Percentiles rank a stretch among this genome's conserved stretches.
Evolutionary conservation across 2,888 invertebrate genomes (phyloP).

Genomic region (Cacoxenus indagator): DNA sequence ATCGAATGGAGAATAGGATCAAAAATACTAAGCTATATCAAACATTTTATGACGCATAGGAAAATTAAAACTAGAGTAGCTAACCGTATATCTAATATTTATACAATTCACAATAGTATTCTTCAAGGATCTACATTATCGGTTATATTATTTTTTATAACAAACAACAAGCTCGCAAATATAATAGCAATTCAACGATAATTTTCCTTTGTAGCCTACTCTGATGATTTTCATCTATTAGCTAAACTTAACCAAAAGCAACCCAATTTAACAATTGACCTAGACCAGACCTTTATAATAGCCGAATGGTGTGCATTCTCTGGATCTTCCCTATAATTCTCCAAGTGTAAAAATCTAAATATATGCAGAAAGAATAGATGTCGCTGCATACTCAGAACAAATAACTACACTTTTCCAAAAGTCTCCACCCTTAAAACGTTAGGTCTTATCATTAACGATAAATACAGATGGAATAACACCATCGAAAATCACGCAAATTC

Average conservation of each 20-base stretch:
- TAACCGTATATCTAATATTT: background rate
- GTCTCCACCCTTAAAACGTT: background rate
- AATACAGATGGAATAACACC: too few relatives aligned
- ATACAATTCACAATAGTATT: background rate
- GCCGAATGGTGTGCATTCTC: background rate
- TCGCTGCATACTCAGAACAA: background rate
- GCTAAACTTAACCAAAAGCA: background rate
- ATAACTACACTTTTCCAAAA: background rate
- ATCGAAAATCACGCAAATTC: too few relatives aligned
- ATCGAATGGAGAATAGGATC: background rate
- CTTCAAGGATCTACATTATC: slow-evolving; percentile 11
- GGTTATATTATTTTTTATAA: slow-evolving; percentile 6
- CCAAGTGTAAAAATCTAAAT: too few relatives aligned
- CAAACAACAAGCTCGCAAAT: background rate
- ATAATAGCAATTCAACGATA: too few relatives aligned
- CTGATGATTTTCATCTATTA: background rate
- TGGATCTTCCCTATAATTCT: background rate
- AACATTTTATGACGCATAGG: slow-evolving; percentile 12
- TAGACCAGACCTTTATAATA: background rate
- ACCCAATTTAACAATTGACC: background rate
- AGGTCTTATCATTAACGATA: background rate
- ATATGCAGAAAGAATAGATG: too few relatives aligned
- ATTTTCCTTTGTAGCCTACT: background rate
- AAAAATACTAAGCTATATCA: slow-evolving; percentile 13
- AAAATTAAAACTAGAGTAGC: background rate